Evolutionary conservation across 1,140 invertebrate species (phyloP), one percentile per base, ranked within the genome.

Genomic region (Drosophila azteca): DNA sequence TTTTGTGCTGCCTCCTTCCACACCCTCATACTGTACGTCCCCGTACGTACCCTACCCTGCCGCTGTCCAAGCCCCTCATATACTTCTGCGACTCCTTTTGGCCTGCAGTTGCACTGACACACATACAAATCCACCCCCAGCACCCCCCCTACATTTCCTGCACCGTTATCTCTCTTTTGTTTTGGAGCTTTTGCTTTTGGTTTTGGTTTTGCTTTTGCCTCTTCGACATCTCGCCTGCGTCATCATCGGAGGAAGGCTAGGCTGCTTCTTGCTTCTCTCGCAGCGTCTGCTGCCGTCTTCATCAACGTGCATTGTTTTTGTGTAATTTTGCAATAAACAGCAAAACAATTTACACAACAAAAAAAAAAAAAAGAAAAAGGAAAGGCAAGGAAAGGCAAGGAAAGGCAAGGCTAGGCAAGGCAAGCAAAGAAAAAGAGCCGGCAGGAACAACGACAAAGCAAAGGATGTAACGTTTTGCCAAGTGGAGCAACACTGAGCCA

Each of bases 241-340:
- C 63, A 64, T 61, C 70, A 26, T 26, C 24, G 24, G 24, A 26
- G 17, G 17, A 20, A 20, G 17, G 17, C 17, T 20, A 26, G 24
- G 24, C 24, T 26, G 24, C 24, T 66, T 29, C 44, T 64, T 26
- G 22, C n/a, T 39, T 29, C 48, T 24, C 22, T 60, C 48, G 29
- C 13, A 50, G 24, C 24, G 15, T 13, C 48, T 60, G 44, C 55
- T 41, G 49, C 67, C 61, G 75, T 87, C 82, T 87, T 88, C 83
- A 87, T 87, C 83, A 88, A 69, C 75, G 52, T 76, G 83, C 72
- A 88, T 88, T 88, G 83, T 88, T 88, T 89, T 88, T 88, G 83
- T 88, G 83, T 88, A 88, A 88, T 88, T 88, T 88, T 88, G 83
- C 83, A 88, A 88, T 88, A 88, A 88, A 88, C 83, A 89, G 83